Percentiles rank a stretch among this genome's conserved stretches.
Evolutionary conservation across 2,888 invertebrate genomes (phyloP).

Genomic region (Altica lythri): DNA sequence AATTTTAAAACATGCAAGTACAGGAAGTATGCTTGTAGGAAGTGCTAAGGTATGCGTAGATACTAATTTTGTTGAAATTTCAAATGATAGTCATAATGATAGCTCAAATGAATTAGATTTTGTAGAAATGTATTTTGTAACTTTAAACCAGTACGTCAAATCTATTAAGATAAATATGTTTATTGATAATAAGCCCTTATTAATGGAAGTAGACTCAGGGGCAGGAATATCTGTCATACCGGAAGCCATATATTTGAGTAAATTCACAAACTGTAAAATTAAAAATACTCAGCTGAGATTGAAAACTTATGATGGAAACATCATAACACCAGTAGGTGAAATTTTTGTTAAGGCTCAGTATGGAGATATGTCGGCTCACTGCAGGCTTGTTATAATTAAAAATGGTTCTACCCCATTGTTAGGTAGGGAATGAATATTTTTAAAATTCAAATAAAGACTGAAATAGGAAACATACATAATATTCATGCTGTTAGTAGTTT

Average conservation of each 20-base stretch:
- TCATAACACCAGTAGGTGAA: constrained; percentile 20
- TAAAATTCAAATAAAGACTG: background rate
- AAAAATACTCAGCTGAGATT: constrained; percentile 15
- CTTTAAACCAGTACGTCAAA: constrained; percentile 10
- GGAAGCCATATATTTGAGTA: constrained; percentile 9
- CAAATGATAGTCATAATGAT: background rate
- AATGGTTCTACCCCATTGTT: constrained; percentile 23
- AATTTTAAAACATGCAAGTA: constrained; percentile 22
- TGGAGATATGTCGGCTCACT: constrained; percentile 9
- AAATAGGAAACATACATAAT: background rate
- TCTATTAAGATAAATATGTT: constrained; percentile 13
- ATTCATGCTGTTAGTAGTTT: background rate
- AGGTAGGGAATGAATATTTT: no score
- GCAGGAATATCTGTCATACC: constrained; percentile 25
- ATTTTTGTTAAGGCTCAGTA: constrained; percentile 15
- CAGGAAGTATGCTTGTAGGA: constrained; percentile 18
- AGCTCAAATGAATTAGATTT: constrained; percentile 8
- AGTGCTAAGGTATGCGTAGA: constrained; percentile 24
- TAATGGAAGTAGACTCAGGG: constrained; percentile 26
- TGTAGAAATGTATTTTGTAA: constrained; percentile 17
- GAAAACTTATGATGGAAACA: constrained; percentile 23
- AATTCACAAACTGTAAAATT: constrained; percentile 19
- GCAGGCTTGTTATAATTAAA: constrained; percentile 18
- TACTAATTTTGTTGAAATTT: constrained; percentile 15
- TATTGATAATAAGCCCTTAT: constrained; percentile 8